Conservation (phyloP, 1,140 invertebrate species). For the Drosophila asahinai region DNA sequence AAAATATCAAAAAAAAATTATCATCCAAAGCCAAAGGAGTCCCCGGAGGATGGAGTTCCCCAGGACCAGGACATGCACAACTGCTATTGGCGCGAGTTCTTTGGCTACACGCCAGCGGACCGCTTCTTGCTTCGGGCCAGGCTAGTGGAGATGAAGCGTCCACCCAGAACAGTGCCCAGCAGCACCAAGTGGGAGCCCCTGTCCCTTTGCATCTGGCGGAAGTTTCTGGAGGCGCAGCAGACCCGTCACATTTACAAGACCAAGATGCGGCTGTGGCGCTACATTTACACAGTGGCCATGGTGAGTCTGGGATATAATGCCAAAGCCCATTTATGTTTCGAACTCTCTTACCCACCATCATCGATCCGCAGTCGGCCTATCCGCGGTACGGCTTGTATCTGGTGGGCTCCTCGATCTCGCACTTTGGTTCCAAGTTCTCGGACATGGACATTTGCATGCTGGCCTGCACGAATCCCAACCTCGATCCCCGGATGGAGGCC, state of each 20-base stretch:
- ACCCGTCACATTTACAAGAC: constrained; percentile 91
- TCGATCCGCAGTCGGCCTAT: constrained; percentile 87
- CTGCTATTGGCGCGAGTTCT: constrained; percentile 74
- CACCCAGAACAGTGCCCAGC: constrained; percentile 52
- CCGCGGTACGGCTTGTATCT: constrained; percentile 94
- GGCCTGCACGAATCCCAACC: constrained; percentile 88
- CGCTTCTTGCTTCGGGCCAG: constrained; percentile 86
- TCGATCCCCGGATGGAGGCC: constrained; percentile 80
- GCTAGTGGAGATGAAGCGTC: constrained; percentile 85
- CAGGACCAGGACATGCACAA: constrained; percentile 47
- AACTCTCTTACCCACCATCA: background rate
- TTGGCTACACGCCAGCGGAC: constrained; percentile 85
- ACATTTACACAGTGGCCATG: constrained; percentile 91
- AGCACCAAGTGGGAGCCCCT: constrained; percentile 87
- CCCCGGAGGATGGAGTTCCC: constrained; percentile 26
- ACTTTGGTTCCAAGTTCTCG: constrained; percentile 95
- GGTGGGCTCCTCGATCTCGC: constrained; percentile 98
- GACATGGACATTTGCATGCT: constrained; percentile 98
- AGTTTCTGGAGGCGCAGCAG: constrained; percentile 92
- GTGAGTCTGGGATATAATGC: constrained; percentile 84
- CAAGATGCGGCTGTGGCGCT: constrained; percentile 94
- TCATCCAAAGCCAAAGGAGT: constrained; percentile 21
- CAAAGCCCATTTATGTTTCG: background rate
- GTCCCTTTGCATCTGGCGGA: constrained; percentile 91
- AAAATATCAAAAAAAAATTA: background rate